A percentile compares a stretch with the other conserved stretches of the same genome.
These are phyloP conservation scores for Forbesichthys agassizii DNA, from an alignment of 2,113 vertebrate genomes.

Conservation along the genomic window DNA sequence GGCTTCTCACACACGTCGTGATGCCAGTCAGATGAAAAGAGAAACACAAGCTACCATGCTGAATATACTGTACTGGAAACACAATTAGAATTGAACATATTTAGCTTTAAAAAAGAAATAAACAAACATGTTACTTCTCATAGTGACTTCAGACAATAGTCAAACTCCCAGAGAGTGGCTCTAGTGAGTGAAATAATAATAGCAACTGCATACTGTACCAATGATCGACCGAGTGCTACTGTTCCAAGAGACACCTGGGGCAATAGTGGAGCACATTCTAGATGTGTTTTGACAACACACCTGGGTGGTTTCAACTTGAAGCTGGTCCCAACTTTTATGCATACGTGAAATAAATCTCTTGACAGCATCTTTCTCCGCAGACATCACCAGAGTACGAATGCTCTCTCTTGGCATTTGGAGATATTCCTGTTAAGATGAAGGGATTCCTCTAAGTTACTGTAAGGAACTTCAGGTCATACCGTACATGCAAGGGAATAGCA, in stretches of 20 bases:
- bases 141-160: too few relatives aligned
- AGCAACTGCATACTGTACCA: too few relatives aligned
- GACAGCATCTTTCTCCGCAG: conserved; percentile 81
- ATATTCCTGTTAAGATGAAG: conserved; percentile 74
- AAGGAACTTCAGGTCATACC: not conserved
- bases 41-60: not conserved
- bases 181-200: not conserved
- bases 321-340: conserved; percentile 82
- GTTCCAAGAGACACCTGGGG: not conserved
- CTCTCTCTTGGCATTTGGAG: conserved; percentile 83
- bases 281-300: conserved; percentile 46
- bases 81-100: too few relatives aligned
- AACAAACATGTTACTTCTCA: too few relatives aligned
- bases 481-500: conserved; percentile 1
- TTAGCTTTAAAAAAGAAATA: too few relatives aligned
- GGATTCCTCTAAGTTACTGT: not conserved
- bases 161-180: not conserved
- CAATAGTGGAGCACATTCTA: not conserved
- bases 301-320: conserved; percentile 77
- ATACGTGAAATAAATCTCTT: conserved; percentile 83
- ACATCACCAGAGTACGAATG: conserved; percentile 83
- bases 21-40: not conserved
- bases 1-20: not conserved
- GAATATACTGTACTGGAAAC: not conserved
- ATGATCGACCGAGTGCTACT: too few relatives aligned